Evolutionary conservation across 2,797 vertebrate species (phyloP).

Genomic region (Falco cherrug): DNA sequence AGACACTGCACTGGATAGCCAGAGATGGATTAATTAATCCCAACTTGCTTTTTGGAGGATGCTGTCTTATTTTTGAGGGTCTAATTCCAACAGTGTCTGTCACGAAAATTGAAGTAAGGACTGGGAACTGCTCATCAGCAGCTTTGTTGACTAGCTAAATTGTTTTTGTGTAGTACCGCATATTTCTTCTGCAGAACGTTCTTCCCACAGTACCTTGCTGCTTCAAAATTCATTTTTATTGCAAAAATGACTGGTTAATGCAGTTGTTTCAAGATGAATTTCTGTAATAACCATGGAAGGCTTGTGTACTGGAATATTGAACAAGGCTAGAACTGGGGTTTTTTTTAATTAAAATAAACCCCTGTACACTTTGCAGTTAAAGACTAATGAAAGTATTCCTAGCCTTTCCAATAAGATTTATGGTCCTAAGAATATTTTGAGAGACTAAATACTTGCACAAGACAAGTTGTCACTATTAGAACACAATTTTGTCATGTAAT

Average conservation of each 20-base stretch:
- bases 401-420: background rate
- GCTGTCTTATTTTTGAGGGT: conserved; percentile 4
- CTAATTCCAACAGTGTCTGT: conserved; percentile 39
- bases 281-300: background rate
- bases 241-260: background rate
- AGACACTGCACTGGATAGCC: background rate
- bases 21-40: conserved; percentile 24
- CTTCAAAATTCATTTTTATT: background rate
- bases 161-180: background rate
- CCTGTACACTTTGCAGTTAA: background rate
- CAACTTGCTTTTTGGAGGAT: conserved; percentile 3
- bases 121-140: conserved; percentile 11
- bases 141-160: conserved; percentile 4
- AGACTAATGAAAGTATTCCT: background rate
- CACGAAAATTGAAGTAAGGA: background rate
- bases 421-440: background rate
- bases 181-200: conserved; percentile 17
- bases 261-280: background rate
- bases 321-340: background rate
- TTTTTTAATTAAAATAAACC: background rate
- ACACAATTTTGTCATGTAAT: background rate
- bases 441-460: background rate
- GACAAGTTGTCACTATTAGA: background rate
- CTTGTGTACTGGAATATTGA: background rate
- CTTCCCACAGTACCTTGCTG: background rate